phyloP scores from a whole-genome alignment of 2,113 vertebrate genomes.

The Crocuta crocuta region DNA sequence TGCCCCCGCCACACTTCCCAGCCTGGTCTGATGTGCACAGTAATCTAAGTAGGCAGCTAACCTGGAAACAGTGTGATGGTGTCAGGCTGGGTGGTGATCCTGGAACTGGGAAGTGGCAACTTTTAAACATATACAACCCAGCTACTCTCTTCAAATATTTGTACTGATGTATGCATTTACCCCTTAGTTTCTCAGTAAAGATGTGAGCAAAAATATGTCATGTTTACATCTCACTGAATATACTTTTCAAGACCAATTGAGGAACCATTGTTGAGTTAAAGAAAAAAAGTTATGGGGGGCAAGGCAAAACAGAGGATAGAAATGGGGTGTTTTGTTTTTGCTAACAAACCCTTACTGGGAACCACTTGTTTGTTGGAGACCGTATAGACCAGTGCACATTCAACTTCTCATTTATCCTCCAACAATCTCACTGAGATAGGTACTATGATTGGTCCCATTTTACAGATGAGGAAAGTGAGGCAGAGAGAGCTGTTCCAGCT shows the following conservation, averaged over 20 bases:
- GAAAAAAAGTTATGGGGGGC: not conserved
- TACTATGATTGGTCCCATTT: not conserved
- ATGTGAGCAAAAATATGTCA: not conserved
- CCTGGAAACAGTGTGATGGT: not conserved
- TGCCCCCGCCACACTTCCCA: not conserved
- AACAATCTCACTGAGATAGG: not conserved
- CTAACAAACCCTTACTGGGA: not conserved
- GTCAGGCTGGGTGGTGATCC: not conserved
- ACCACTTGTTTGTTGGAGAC: not conserved
- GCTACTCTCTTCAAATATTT: conserved; percentile 48
- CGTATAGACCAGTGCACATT: not conserved
- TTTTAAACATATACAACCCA: conserved; percentile 9
- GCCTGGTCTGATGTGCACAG: not conserved
- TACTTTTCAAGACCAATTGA: conserved; percentile 46
- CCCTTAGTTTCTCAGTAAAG: not conserved
- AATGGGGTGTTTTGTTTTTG: conserved; percentile 1
- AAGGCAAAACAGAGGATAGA: conserved; percentile 15
- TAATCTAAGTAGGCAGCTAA: not conserved
- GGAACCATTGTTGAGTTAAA: conserved; percentile 4
- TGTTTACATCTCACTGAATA: not conserved
- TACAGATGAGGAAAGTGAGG: conserved; percentile 43
- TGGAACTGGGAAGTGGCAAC: not conserved
- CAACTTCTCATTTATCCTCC: conserved; percentile 34
- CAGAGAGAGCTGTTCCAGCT: not conserved
- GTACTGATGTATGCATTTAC: not conserved